A percentile compares a stretch with the other conserved stretches of the same genome.
phyloP scores from a whole-genome alignment of 1,140 invertebrate species.

The Acromyrmex echinatior region DNA sequence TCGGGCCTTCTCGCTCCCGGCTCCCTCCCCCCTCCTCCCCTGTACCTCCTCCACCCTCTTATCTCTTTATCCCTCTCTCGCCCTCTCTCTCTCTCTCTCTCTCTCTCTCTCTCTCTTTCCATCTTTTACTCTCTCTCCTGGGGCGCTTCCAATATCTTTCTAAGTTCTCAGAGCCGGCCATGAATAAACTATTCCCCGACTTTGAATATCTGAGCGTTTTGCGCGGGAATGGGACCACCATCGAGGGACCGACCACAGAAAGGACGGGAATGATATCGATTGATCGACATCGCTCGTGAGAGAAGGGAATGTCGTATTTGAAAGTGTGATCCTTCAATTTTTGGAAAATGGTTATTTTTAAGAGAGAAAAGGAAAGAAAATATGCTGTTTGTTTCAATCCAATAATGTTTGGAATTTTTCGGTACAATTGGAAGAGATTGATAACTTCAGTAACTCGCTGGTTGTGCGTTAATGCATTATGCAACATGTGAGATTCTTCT shows the following conservation, averaged over 20 bases:
- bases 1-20: constrained; percentile 35
- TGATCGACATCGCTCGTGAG: constrained; percentile 72
- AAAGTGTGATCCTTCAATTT: constrained; percentile 70
- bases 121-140: constrained; percentile 75
- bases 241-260: constrained; percentile 80
- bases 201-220: constrained; percentile 86
- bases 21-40: neutral
- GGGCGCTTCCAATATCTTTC: constrained; percentile 87
- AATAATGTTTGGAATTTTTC: constrained; percentile 12
- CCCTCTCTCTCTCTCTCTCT: constrained; percentile 61
- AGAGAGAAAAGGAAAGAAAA: neutral
- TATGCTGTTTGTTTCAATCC: neutral
- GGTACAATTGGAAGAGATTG: neutral
- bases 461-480: constrained; percentile 5
- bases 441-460: neutral
- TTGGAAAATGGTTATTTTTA: constrained; percentile 63
- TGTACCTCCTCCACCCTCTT: constrained; percentile 39
- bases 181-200: constrained; percentile 87
- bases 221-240: constrained; percentile 81
- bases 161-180: constrained; percentile 85
- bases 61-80: constrained; percentile 54
- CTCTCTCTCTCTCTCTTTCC: constrained; percentile 70
- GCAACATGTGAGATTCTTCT: neutral
- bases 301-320: constrained; percentile 37
- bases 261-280: constrained; percentile 77